Evolutionary conservation across 2,797 vertebrate species (phyloP), one percentile per base, ranked within the genome.

Genomic region (Smutsia gigantea): DNA sequence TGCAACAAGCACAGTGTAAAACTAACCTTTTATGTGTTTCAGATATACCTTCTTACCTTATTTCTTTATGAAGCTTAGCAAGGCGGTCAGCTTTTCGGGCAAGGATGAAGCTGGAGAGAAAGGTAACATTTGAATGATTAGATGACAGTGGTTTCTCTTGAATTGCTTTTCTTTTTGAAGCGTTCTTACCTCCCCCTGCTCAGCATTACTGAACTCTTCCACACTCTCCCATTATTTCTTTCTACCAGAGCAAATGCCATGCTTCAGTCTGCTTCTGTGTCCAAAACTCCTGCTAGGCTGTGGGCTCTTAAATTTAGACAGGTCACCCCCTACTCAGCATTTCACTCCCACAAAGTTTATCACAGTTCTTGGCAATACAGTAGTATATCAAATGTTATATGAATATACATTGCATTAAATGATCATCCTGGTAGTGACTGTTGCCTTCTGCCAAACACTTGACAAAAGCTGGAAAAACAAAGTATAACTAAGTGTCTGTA

Each of bases 81-180:
- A 99, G 96, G 82, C 77, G 98, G 96, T 98, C n/a, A 72, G 99
- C 98, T 92, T 99, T 99, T 95, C 98, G 98, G 83, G 98, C 87
- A 96, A 99, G 98, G 90, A 99, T 99, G 96, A 99, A 99, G 34
- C 99, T 99, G 81, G 57, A 97, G 94, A 97, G 74, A 95, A 97
- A 98, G 85, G 78, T 66, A 37, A 95, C 25, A 93, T 88, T 64
- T 93, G 63, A 95, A 95, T 23, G 12, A 88, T 93, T 63, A 96
- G 37, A 34, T 87, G 86, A 92, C 15, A 95, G 77, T 46, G 8
- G 51, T 42, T 81, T 68, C 75, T 78, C 19, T 69, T 63, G 77
- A 64, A 64, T 27, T 57, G 17, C 4, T 39, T 31, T 88, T 49
- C 55, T 72, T 91, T 94, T 63, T 85, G 2, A 92, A 93, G 59